Evolutionary conservation across 2,113 vertebrate species (phyloP).

Genomic region (Origma solitaria): DNA sequence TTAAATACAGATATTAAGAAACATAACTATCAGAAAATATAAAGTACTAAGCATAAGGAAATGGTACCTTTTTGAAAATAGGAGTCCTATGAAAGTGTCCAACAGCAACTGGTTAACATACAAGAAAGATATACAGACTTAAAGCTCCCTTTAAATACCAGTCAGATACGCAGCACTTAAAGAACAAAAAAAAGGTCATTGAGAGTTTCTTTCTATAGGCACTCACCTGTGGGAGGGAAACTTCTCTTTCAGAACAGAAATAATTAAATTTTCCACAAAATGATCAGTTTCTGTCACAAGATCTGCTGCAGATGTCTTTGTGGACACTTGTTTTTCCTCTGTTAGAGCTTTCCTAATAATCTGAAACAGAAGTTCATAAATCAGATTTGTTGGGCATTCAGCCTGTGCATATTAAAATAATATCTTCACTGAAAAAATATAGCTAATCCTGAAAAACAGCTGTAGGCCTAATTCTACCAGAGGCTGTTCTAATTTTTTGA

Average conservation of each 20-base stretch:
- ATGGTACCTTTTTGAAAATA: neutral
- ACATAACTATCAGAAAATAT: neutral
- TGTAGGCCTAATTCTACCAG: neutral
- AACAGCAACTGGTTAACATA: neutral
- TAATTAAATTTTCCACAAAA: conserved; percentile 83
- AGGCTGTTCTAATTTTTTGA: neutral
- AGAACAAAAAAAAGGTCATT: neutral
- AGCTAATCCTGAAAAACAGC: neutral
- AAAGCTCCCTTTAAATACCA: neutral
- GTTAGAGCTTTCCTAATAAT: conserved; percentile 80
- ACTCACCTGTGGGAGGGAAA: conserved; percentile 85
- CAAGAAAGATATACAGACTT: neutral
- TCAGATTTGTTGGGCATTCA: neutral
- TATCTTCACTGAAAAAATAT: neutral
- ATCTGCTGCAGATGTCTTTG: conserved; percentile 84
- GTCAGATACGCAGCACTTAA: neutral
- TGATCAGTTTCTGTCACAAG: conserved; percentile 87
- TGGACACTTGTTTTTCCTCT: conserved; percentile 82
- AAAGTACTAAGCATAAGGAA: neutral
- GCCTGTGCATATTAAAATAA: neutral
- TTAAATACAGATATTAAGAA: neutral
- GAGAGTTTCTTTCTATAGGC: neutral
- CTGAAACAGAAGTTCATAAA: conserved; percentile 59
- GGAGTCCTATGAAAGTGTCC: neutral
- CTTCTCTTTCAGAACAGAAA: conserved; percentile 79